phyloP scores from a whole-genome alignment of 2,888 invertebrate species.

The Psococerastis gibbosa region DNA sequence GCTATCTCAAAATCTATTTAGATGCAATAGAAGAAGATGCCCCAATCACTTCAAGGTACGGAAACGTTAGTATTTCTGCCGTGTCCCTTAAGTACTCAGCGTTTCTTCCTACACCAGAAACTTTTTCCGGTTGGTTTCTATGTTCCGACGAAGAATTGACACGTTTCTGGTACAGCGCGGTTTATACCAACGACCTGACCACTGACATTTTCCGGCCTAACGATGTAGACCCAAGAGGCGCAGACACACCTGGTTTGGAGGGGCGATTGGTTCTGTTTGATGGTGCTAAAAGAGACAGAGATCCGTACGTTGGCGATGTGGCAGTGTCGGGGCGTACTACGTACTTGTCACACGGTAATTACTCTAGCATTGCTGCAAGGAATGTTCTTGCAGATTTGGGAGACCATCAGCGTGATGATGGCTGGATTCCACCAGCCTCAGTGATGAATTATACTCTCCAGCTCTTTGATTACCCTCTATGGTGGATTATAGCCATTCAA shows the following conservation, averaged over 20 bases:
- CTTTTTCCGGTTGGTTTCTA: background rate
- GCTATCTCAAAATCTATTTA: background rate
- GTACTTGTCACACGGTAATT: background rate
- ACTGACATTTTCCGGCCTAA: background rate
- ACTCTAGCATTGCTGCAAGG: background rate
- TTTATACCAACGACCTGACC: background rate
- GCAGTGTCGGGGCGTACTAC: background rate
- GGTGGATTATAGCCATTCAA: background rate
- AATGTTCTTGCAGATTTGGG: background rate
- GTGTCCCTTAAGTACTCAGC: background rate
- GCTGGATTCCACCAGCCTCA: background rate
- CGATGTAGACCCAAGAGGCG: background rate
- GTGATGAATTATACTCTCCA: background rate
- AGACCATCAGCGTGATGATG: background rate
- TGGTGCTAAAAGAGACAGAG: background rate
- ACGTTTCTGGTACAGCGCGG: background rate
- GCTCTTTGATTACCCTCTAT: background rate
- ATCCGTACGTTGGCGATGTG: background rate
- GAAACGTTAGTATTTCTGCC: background rate
- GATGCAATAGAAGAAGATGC: background rate
- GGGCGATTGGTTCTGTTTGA: background rate
- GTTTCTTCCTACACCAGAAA: background rate
- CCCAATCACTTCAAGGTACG: background rate
- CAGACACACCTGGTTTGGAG: background rate
- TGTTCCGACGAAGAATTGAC: background rate